A percentile compares a stretch with the other conserved stretches of the same genome.
phyloP scores from a whole-genome alignment of 2,113 vertebrate species.

The Tautogolabrus adspersus region DNA sequence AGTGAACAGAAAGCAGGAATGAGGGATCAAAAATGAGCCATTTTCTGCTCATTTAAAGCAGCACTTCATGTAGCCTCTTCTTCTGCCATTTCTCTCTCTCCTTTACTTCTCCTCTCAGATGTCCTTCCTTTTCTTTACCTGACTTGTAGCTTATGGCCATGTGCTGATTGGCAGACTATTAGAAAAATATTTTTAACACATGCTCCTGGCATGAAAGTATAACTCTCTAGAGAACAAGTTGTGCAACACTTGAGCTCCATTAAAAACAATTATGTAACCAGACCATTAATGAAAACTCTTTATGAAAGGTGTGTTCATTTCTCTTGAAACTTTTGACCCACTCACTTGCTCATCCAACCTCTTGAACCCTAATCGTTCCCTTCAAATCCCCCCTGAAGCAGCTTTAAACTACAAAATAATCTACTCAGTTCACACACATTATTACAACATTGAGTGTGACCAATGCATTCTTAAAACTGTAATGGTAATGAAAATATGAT shows the following conservation, averaged over 20 bases:
- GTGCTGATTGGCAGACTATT: slow-evolving; percentile 38
- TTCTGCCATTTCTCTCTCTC: background rate
- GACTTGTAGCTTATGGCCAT: slow-evolving; percentile 49
- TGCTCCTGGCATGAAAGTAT: slow-evolving; percentile 18
- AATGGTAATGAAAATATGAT: too few relatives aligned
- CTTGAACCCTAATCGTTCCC: background rate
- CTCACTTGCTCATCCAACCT: background rate
- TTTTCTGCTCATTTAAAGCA: slow-evolving; percentile 13
- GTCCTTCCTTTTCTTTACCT: slow-evolving; percentile 6
- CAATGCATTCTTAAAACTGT: too few relatives aligned
- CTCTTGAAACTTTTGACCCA: background rate
- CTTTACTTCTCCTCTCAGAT: slow-evolving; percentile 29
- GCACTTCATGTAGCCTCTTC: slow-evolving; percentile 13
- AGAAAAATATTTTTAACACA: slow-evolving; percentile 37
- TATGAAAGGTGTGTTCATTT: background rate
- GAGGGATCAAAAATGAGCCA: slow-evolving; percentile 14
- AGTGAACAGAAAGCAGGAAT: slow-evolving; percentile 12
- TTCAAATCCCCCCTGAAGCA: background rate
- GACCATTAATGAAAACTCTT: slow-evolving; percentile 1
- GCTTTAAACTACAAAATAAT: background rate
- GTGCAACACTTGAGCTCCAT: slow-evolving; percentile 1
- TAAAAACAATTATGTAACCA: slow-evolving; percentile 9
- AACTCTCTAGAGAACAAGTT: background rate
- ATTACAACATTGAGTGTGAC: too few relatives aligned
- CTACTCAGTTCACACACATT: too few relatives aligned